These are phyloP conservation scores for Conus ventricosus DNA, from an alignment of 1,140 invertebrate species.

Conservation along the genomic window DNA sequence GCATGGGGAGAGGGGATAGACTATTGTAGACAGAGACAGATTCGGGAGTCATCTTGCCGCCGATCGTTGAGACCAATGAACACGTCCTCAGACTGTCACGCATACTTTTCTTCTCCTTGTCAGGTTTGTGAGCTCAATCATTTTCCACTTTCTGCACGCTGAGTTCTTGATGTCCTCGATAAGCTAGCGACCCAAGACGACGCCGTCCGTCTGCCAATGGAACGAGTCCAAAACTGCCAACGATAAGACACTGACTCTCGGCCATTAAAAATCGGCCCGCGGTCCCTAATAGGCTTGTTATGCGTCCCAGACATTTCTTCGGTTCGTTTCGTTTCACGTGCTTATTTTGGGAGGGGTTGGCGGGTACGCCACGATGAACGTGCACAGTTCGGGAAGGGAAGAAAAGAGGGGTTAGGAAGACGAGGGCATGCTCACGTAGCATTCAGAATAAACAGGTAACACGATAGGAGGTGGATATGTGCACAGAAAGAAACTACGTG, in stretches of 20 bases:
- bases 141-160: background rate
- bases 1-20: no score
- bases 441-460: no score
- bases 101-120: slow-evolving; percentile 3
- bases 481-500: no score
- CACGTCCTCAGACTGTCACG: background rate
- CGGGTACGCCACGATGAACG: no score
- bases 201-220: background rate
- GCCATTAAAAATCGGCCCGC: background rate
- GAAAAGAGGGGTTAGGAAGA: background rate
- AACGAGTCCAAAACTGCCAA: background rate
- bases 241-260: background rate
- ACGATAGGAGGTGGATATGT: no score
- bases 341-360: background rate
- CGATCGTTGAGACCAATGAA: background rate
- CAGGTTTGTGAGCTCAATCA: background rate
- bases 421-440: background rate
- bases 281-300: slow-evolving; percentile 9
- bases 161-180: slow-evolving; percentile 10
- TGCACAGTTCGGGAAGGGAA: no score
- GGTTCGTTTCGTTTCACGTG: background rate
- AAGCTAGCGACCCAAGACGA: background rate
- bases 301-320: background rate
- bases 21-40: no score
- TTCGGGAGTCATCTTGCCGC: background rate